Evolutionary conservation across 2,113 vertebrate genomes (phyloP), one percentile per base, ranked within the genome.

Genomic region (Cynoglossus semilaevis): DNA sequence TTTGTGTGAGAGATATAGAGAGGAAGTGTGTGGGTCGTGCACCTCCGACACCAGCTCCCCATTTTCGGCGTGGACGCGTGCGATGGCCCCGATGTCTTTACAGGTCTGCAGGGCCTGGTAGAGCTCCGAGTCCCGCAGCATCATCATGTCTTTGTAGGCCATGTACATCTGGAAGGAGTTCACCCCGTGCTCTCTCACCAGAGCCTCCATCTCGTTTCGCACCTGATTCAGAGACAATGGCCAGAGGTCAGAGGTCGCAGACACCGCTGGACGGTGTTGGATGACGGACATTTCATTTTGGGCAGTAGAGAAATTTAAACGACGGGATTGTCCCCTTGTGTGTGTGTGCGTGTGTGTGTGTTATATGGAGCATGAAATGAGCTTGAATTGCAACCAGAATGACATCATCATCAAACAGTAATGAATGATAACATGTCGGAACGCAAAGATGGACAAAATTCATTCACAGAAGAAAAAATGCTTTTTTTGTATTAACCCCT

Each of bases 101-200:
- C 96, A 98, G 16, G 93, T 93, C 0, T 93, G 91, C 60, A 98
- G 85, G 16, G 90, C 91, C 87, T 98, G 96, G 85, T 95, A 98
- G 29, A 98, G 93, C 84, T 98, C 96, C 0, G 87, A 94, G 90
- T 98, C 96, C 72, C 94, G 91, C 76, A 98, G 93, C 95, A 98
- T 98, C 88, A 95, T 94, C 82, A 92, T 56, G 64, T 98, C 96
- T 88, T 97, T 98, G 88, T 98, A 98, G 76, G 95, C 93, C 96
- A 97, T 97, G 91, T 90, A 98, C 94, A 97, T 94, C 90, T 98
- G 95, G 88, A 98, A 98, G 1, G 96, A 97, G 91, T 97, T 98
- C 76, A 98, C 94, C 0, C 96, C 96, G 43, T 96, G 94, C 77
- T 98, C 96, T 59, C 95, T 89, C 73, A 97, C 96, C 81, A 98